Conservation (phyloP, 37 sponge, comb jelly and placozoan species). For the Haliclona indistincta region DNA sequence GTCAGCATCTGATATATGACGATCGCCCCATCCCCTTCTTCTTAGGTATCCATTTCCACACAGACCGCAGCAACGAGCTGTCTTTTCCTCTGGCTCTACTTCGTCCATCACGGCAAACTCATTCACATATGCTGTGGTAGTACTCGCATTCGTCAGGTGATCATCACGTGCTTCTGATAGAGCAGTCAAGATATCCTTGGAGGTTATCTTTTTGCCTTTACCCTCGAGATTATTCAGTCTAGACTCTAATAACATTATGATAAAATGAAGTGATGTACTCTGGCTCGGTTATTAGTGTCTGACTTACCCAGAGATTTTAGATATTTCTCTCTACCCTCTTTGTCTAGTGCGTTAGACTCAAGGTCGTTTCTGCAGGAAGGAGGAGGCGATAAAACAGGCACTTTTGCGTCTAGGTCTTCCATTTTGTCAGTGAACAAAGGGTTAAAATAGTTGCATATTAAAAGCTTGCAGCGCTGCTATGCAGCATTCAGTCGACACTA, state of each 20-base stretch:
- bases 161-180: slow-evolving; percentile 48
- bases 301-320: slow-evolving; percentile 47
- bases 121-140: not conserved
- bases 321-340: slow-evolving; percentile 34
- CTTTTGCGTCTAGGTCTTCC: no score
- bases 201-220: not conserved
- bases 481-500: no score
- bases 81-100: not conserved
- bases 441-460: no score
- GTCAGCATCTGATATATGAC: no score
- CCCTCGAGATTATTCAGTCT: slow-evolving; percentile 14
- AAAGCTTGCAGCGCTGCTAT: no score
- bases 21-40: not conserved
- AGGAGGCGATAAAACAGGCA: no score
- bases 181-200: slow-evolving; percentile 7
- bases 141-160: slow-evolving; percentile 43
- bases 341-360: slow-evolving; percentile 25
- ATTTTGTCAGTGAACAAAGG: no score
- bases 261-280: not conserved
- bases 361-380: slow-evolving; percentile 13
- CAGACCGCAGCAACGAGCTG: not conserved
- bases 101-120: not conserved
- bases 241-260: not conserved
- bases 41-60: not conserved
- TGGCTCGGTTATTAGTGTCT: not conserved